Conservation (phyloP, 2,888 invertebrate species). For the Schizotus pectinicornis region DNA sequence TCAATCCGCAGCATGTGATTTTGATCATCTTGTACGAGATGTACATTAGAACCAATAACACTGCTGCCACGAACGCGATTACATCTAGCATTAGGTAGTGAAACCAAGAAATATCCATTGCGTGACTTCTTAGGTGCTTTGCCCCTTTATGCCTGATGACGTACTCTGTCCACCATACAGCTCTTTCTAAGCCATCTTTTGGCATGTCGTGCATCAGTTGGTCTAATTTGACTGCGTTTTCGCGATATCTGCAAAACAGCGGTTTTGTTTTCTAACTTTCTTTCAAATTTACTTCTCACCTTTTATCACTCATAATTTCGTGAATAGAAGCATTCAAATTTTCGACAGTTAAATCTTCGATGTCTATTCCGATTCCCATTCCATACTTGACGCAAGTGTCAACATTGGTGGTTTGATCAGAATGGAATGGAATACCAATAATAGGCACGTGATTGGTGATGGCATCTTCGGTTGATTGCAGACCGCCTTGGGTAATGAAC, state of each 20-base stretch:
- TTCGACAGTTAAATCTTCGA: conserved; percentile 37
- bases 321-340: conserved; percentile 40
- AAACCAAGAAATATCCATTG: conserved; percentile 38
- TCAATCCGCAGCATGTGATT: neutral
- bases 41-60: conserved; percentile 3
- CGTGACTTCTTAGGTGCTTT: conserved; percentile 38
- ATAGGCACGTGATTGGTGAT: conserved; percentile 41
- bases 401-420: conserved; percentile 43
- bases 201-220: conserved; percentile 40
- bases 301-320: conserved; percentile 38
- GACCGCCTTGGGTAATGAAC: conserved; percentile 45
- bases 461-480: conserved; percentile 46
- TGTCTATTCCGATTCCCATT: conserved; percentile 36
- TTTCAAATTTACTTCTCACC: conserved; percentile 33
- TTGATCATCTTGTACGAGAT: conserved; percentile 10
- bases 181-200: conserved; percentile 39
- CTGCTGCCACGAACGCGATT: conserved; percentile 21
- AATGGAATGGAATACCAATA: conserved; percentile 44
- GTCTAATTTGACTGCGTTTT: conserved; percentile 31
- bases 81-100: conserved; percentile 43
- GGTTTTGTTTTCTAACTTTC: neutral
- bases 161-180: conserved; percentile 47
- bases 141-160: conserved; percentile 45
- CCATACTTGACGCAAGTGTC: conserved; percentile 36
- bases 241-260: conserved; percentile 36